A percentile compares a stretch with the other conserved stretches of the same genome.
phyloP scores from a whole-genome alignment of 64 coral and sea anemone genomes.

The Dendronephthya gigantea region DNA sequence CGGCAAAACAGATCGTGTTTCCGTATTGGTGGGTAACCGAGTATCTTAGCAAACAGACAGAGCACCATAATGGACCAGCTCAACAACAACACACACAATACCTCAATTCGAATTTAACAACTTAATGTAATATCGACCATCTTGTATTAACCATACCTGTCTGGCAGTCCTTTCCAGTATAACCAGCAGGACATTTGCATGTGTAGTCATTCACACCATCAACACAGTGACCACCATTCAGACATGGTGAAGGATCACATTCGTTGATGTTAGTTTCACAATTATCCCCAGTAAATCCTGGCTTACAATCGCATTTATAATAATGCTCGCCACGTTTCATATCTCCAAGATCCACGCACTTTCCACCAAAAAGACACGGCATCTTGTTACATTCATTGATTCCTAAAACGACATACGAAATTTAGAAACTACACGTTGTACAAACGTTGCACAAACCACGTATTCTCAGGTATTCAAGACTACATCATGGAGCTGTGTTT shows the following conservation, averaged over 20 bases:
- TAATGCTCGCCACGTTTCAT: background rate
- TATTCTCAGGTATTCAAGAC: background rate
- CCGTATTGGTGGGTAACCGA: too few relatives aligned
- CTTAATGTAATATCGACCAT: background rate
- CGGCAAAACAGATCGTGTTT: too few relatives aligned
- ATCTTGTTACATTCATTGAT: constrained; percentile 23
- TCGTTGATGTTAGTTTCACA: constrained; percentile 50
- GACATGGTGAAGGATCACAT: background rate
- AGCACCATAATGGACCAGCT: too few relatives aligned
- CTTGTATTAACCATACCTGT: background rate
- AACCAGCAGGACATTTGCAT: constrained; percentile 40
- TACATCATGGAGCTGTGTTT: too few relatives aligned
- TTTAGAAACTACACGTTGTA: background rate
- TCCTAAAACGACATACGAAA: background rate
- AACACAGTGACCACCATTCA: constrained; percentile 9
- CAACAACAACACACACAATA: too few relatives aligned
- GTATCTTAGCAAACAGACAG: too few relatives aligned
- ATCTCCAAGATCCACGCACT: constrained; percentile 34
- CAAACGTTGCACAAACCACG: background rate
- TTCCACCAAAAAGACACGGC: constrained; percentile 46
- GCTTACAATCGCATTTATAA: constrained; percentile 47
- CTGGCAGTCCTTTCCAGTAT: constrained; percentile 29
- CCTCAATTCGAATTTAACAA: too few relatives aligned
- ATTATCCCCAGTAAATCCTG: constrained; percentile 20
- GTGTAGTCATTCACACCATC: constrained; percentile 7